A percentile compares a stretch with the other conserved stretches of the same genome.
Conservation (phyloP, 2,888 invertebrate species). For the Melieria omissa region DNA sequence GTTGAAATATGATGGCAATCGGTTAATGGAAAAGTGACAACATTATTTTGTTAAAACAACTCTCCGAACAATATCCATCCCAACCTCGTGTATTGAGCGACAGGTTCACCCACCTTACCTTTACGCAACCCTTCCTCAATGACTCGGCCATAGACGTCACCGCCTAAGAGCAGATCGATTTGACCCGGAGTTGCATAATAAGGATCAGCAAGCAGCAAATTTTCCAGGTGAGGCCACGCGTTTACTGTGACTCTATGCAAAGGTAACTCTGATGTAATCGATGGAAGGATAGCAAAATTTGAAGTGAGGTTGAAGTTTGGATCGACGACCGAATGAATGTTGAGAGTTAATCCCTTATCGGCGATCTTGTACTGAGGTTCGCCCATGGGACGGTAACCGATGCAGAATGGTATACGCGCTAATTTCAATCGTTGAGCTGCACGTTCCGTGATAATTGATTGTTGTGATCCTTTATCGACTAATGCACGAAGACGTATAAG, state of each 20-base stretch:
- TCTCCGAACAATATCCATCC: conserved; percentile 33
- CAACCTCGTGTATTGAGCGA: conserved; percentile 28
- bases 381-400: conserved; percentile 21
- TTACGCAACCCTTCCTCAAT: conserved; percentile 31
- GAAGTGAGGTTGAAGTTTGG: background rate
- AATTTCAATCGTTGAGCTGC: conserved; percentile 8
- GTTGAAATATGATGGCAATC: conserved; percentile 11
- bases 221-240: background rate
- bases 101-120: conserved; percentile 15
- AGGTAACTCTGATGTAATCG: background rate
- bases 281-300: conserved; percentile 1
- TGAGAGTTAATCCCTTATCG: conserved; percentile 18
- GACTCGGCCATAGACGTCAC: background rate
- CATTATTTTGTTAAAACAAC: conserved; percentile 20
- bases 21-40: background rate
- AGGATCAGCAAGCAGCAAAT: background rate
- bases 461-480: conserved; percentile 1
- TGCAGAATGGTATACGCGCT: conserved; percentile 4
- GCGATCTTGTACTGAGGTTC: conserved; percentile 22
- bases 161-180: conserved; percentile 13
- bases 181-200: no score
- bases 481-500: conserved; percentile 7
- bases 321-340: background rate
- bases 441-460: conserved; percentile 9
- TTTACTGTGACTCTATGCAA: background rate